These are phyloP conservation scores for Sogatella furcifera DNA, from an alignment of 1,140 invertebrate genomes.

Conservation along the genomic window DNA sequence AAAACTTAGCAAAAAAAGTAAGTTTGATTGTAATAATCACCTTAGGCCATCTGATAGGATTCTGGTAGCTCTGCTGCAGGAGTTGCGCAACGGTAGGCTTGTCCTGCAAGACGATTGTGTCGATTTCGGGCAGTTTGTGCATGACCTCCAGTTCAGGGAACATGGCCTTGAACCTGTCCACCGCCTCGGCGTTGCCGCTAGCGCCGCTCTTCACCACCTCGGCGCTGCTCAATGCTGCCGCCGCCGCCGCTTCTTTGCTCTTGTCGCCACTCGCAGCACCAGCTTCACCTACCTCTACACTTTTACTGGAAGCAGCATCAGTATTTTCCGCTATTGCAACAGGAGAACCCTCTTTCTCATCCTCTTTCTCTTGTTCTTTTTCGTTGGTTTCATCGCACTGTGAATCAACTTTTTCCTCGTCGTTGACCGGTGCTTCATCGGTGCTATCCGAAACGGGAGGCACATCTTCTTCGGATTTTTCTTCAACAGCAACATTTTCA, in stretches of 20 bases:
- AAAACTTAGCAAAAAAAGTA: too few relatives aligned
- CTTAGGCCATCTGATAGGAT: conserved; percentile 47
- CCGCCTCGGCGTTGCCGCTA: conserved; percentile 16
- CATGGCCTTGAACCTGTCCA: conserved; percentile 48
- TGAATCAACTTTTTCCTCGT: conserved; percentile 15
- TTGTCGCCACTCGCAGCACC: conserved; percentile 2
- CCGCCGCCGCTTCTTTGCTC: neutral
- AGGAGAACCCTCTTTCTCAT: conserved; percentile 20
- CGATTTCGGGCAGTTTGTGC: conserved; percentile 47
- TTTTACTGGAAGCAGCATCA: conserved; percentile 33
- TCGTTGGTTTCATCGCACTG: conserved; percentile 20
- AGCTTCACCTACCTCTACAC: conserved; percentile 3
- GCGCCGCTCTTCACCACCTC: neutral
- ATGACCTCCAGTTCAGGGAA: conserved; percentile 63
- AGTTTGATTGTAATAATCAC: conserved; percentile 27
- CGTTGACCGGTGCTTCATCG: neutral
- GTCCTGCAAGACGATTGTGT: conserved; percentile 41
- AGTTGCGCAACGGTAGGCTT: conserved; percentile 41
- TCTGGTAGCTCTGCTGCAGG: conserved; percentile 41
- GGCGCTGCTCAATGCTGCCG: neutral
- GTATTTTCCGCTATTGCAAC: conserved; percentile 34
- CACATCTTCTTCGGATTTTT: conserved; percentile 15
- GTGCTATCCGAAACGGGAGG: neutral
- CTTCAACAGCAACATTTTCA: conserved; percentile 13
- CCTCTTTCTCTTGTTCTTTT: conserved; percentile 22